Conservation (phyloP, 2,888 invertebrate genomes). For the Dione juno region DNA sequence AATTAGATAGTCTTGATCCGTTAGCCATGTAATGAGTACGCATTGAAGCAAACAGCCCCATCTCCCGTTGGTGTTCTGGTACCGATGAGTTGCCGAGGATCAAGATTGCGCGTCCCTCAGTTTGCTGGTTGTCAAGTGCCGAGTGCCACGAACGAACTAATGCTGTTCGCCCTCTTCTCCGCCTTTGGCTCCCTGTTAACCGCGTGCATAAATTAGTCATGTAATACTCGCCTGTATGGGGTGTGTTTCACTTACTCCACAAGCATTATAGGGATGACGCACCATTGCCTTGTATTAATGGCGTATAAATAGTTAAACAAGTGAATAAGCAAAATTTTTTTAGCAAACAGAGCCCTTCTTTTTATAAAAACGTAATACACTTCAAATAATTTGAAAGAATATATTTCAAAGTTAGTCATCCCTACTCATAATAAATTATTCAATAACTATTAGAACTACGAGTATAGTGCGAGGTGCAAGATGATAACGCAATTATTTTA, state of each 20-base stretch:
- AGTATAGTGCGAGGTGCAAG: conserved; percentile 69
- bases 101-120: conserved; percentile 78
- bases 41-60: conserved; percentile 52
- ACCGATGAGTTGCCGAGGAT: conserved; percentile 73
- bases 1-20: conserved; percentile 62
- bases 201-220: conserved; percentile 37
- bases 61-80: conserved; percentile 58
- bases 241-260: conserved; percentile 15
- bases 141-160: conserved; percentile 90
- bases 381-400: background rate
- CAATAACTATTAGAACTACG: conserved; percentile 49
- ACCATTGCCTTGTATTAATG: conserved; percentile 11
- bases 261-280: conserved; percentile 23
- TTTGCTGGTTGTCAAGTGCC: conserved; percentile 87
- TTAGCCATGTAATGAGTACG: conserved; percentile 57
- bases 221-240: background rate
- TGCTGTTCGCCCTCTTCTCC: conserved; percentile 95
- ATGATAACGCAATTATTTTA: conserved; percentile 58
- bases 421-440: conserved; percentile 16
- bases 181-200: conserved; percentile 88
- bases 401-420: conserved; percentile 17
- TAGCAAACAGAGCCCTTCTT: background rate
- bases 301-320: background rate
- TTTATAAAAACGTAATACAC: too few species aligned
- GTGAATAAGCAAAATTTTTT: conserved; percentile 12